phyloP scores from a whole-genome alignment of 2,113 vertebrate species.

The Chiloscyllium plagiosum region DNA sequence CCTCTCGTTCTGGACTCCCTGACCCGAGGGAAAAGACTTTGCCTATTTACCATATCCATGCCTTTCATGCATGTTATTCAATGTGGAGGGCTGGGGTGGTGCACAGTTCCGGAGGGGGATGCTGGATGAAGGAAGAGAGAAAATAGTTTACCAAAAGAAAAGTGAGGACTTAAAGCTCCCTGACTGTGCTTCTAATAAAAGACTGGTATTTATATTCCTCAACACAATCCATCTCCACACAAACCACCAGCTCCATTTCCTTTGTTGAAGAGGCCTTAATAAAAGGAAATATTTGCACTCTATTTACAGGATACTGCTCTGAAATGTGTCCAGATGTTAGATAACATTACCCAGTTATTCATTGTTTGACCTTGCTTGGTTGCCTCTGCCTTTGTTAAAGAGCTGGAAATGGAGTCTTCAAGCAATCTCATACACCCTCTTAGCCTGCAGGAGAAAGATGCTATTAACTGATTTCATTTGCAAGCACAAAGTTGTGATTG shows the following conservation, averaged over 20 bases:
- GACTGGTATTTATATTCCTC: not conserved
- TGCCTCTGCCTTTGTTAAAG: not conserved
- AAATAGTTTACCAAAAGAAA: not conserved
- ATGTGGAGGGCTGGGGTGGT: no score
- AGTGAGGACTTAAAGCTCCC: not conserved
- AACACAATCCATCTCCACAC: not conserved
- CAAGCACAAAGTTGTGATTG: not conserved
- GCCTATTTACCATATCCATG: no score
- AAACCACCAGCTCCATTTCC: not conserved
- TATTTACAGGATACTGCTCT: not conserved
- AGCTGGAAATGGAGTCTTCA: not conserved
- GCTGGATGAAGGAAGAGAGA: no score
- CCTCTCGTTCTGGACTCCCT: no score
- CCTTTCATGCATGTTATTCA: no score
- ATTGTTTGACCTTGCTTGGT: not conserved
- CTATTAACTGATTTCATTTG: not conserved
- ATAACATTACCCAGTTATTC: not conserved
- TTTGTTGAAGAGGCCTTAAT: not conserved
- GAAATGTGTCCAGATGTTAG: not conserved
- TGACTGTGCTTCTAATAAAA: not conserved
- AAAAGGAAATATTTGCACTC: not conserved
- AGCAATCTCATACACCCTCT: not conserved
- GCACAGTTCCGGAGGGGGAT: no score
- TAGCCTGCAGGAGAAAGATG: not conserved
- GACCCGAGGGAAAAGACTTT: no score